Evolutionary conservation across 2,888 invertebrate species (phyloP).

Genomic region (Margaritifera margaritifera): DNA sequence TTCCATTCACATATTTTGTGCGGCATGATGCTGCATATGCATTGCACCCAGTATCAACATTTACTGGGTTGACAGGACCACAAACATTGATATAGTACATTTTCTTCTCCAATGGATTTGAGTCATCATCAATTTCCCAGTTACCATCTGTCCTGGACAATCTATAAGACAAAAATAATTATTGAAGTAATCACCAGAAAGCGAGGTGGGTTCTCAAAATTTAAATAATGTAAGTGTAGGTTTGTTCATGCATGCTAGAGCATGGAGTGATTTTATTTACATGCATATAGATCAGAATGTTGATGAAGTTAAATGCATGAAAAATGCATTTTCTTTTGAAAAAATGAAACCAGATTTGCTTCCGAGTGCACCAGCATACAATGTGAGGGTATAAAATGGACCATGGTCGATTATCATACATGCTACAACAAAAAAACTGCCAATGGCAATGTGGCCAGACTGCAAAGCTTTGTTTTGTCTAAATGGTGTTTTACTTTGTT

Average conservation of each 20-base stretch:
- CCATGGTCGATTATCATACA: too few species aligned
- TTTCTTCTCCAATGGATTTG: conserved; percentile 23
- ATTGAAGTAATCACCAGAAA: neutral
- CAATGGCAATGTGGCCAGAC: too few species aligned
- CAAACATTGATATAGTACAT: conserved; percentile 67
- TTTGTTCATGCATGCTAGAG: too few species aligned
- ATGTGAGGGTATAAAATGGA: too few species aligned
- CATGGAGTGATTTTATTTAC: too few species aligned
- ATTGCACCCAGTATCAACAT: conserved; percentile 42
- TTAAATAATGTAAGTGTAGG: too few species aligned
- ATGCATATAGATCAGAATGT: neutral
- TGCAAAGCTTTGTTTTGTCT: too few species aligned
- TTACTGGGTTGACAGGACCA: conserved; percentile 47
- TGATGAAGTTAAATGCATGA: neutral
- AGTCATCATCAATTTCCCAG: conserved; percentile 47
- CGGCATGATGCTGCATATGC: conserved; percentile 53
- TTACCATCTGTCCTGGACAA: conserved; percentile 48
- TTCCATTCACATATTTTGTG: conserved; percentile 37
- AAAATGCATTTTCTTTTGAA: neutral
- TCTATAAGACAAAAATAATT: conserved; percentile 28
- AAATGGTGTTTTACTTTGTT: too few species aligned
- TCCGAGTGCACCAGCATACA: too few species aligned
- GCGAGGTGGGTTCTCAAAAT: too few species aligned
- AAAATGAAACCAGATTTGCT: neutral
- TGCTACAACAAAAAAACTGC: too few species aligned